These are phyloP conservation scores for Synergus itoensis DNA, from an alignment of 2,888 invertebrate genomes.

Conservation along the genomic window DNA sequence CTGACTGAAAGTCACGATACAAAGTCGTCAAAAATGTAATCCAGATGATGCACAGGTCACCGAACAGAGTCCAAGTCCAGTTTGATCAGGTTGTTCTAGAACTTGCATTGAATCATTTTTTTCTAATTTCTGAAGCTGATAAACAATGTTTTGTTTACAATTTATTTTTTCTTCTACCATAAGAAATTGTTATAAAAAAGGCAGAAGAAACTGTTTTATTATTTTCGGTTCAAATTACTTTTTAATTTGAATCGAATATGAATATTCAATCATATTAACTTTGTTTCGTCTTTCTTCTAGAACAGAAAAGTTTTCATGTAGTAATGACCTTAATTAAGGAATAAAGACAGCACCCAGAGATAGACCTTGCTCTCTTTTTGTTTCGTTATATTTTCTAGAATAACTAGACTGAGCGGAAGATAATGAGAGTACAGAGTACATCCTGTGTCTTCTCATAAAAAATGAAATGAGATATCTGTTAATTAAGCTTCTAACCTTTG, in stretches of 20 bases:
- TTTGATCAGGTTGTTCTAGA: neutral
- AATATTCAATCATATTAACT: too few relatives aligned
- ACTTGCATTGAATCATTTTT: neutral
- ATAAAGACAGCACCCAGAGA: neutral
- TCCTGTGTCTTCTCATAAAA: conserved; percentile 4
- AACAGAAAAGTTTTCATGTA: neutral
- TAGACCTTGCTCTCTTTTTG: conserved; percentile 9
- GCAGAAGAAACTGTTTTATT: neutral
- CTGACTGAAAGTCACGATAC: conserved; percentile 14
- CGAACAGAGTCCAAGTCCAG: conserved; percentile 30
- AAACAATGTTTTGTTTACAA: conserved; percentile 3
- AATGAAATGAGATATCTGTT: conserved; percentile 11
- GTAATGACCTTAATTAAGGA: neutral
- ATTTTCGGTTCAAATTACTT: neutral
- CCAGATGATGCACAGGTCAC: conserved; percentile 11
- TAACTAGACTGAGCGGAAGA: conserved; percentile 29
- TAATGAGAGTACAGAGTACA: conserved; percentile 30
- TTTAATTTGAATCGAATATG: too few relatives aligned
- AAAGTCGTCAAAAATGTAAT: conserved; percentile 28
- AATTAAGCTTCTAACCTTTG: conserved; percentile 30
- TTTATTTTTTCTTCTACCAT: neutral
- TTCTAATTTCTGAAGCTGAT: neutral
- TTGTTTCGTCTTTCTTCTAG: too few relatives aligned
- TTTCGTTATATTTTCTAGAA: neutral
- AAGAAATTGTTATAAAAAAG: neutral